These are phyloP conservation scores for Melangyna quadrimaculata DNA, from an alignment of 2,888 invertebrate genomes.

Conservation along the genomic window DNA sequence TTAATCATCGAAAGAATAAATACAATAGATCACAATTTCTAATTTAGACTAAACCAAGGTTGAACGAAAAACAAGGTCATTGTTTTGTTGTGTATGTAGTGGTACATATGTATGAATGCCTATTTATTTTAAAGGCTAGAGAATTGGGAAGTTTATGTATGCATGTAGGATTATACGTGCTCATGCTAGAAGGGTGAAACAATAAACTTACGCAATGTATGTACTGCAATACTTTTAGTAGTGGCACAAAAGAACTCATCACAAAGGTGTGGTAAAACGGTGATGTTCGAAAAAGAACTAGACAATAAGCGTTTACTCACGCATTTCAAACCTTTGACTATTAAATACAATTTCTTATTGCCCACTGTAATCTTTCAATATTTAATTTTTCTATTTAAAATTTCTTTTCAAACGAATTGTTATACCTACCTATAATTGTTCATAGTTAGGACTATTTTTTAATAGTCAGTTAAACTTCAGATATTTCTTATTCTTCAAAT, in stretches of 20 bases:
- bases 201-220: neutral
- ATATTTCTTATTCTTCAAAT: too few species aligned
- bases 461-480: too few species aligned
- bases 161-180: too few species aligned
- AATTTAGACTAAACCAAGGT: neutral
- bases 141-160: neutral
- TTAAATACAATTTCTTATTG: neutral
- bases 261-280: neutral
- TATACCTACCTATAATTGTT: too few species aligned
- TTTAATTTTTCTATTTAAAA: neutral
- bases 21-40: slow-evolving; percentile 12
- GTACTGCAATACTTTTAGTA: neutral
- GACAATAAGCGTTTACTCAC: neutral
- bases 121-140: neutral
- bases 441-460: too few species aligned
- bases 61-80: slow-evolving; percentile 3
- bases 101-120: neutral
- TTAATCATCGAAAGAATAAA: neutral
- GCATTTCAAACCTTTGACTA: neutral
- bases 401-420: too few species aligned
- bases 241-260: neutral
- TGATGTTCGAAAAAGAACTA: neutral
- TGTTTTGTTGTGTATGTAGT: neutral
- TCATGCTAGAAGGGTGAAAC: neutral
- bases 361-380: neutral